Evolutionary conservation across 2,113 vertebrate genomes (phyloP).

Genomic region (Peromyscus polionotus): DNA sequence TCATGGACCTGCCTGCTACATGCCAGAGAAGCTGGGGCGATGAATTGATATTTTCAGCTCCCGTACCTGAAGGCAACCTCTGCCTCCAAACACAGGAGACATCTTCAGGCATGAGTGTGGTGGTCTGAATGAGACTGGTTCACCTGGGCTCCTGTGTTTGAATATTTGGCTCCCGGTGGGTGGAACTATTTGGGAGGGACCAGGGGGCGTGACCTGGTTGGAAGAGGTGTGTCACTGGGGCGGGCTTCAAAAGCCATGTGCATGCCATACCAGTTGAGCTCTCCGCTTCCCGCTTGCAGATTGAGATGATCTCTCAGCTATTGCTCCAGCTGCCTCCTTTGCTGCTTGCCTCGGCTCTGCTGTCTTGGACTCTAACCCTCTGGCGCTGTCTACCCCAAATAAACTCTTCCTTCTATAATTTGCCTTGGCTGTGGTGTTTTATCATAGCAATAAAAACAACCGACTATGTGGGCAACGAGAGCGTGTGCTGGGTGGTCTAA

Average conservation of each 20-base stretch:
- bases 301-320: background rate
- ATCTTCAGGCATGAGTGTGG: background rate
- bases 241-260: background rate
- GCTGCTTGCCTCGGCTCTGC: background rate
- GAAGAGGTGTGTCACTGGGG: background rate
- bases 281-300: background rate
- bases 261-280: background rate
- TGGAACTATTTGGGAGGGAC: background rate
- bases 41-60: background rate
- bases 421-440: background rate
- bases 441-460: background rate
- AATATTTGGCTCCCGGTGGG: background rate
- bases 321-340: background rate
- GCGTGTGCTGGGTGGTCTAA: background rate
- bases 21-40: background rate
- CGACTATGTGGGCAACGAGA: background rate
- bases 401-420: background rate
- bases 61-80: background rate
- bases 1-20: rapidly evolving
- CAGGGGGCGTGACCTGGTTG: background rate
- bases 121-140: background rate
- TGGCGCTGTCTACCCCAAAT: background rate
- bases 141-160: background rate
- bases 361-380: background rate
- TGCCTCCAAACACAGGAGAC: background rate